Conservation (phyloP, 2,113 vertebrate species). For the Coptodon rendalli region DNA sequence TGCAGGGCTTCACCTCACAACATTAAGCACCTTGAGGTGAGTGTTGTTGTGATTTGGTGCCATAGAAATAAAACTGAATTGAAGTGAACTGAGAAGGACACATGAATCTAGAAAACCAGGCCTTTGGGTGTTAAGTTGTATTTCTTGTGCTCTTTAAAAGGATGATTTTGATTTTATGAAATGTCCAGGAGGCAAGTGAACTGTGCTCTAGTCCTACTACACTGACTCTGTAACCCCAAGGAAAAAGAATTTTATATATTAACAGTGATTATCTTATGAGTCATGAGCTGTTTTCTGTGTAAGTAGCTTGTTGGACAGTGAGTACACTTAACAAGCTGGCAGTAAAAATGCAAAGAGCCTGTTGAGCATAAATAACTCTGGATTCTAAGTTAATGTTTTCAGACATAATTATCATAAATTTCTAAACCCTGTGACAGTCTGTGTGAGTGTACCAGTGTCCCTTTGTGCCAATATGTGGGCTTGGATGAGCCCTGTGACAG, state of each 20-base stretch:
- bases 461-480: slow-evolving; percentile 32
- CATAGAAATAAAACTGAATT: background rate
- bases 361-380: slow-evolving; percentile 79
- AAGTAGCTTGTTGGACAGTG: background rate
- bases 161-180: background rate
- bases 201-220: background rate
- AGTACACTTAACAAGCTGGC: slow-evolving; percentile 74
- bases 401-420: slow-evolving; percentile 69
- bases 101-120: background rate
- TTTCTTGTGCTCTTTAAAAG: background rate
- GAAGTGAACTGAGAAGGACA: background rate
- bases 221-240: background rate
- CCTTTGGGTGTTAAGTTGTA: background rate
- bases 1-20: background rate
- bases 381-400: slow-evolving; percentile 78
- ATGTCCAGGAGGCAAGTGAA: background rate
- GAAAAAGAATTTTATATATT: background rate
- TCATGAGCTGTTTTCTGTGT: background rate
- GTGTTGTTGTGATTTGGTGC: background rate
- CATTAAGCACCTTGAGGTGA: background rate
- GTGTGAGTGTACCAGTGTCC: slow-evolving; percentile 7
- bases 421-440: slow-evolving; percentile 73
- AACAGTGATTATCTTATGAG: background rate
- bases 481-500: background rate
- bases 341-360: slow-evolving; percentile 74